Evolutionary conservation across 1,140 invertebrate genomes (phyloP), one percentile per base, ranked within the genome.

Genomic region (Xylocopa sonorina): DNA sequence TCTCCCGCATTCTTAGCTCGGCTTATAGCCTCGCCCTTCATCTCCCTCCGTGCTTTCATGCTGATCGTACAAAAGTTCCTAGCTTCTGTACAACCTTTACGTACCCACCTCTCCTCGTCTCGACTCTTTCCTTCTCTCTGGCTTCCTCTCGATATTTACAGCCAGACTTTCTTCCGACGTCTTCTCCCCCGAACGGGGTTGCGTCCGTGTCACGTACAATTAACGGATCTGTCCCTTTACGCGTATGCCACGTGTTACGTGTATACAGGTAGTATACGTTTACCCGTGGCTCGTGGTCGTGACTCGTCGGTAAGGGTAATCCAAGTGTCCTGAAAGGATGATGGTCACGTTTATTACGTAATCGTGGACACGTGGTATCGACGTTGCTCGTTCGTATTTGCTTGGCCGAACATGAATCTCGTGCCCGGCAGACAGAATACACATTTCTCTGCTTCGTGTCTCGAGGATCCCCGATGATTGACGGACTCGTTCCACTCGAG

Each of bases 1-100:
- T 87, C 81, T 76, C 88, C 86, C 88, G 87, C 88, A 88, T 88
- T 89, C 89, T 87, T 83, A 81, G 67, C 63, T 76, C 64, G 83
- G 77, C 60, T 83, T 82, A n/a, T n/a, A 85, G 80, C 83, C 73
- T 81, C 81, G 68, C 80, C 81, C 81, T 87, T 87, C 74, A 75
- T 83, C 51, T 34, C 18, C 48, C 32, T 27, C 63, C 60, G 73
- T 73, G 27, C 71, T 63, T 21, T 27, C 71, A 34, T 58, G 34
- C 41, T 57, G 14, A 51, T 24, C 46, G 3, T 38, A 50, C 29
- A 34, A 51, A 68, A 50, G 29, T 68, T 51, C 32, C 60, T 68
- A 67, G 64, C 48, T 50, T 50, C 46, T 50, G 64, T 64, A 66
- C 66, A 7, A 38, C 50, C 51, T 50, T 53, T 60, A n/a, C n/a